Base-by-base conservation (phyloP, 35 echinoderm and acorn worm genomes). In the Apostichopus japonicus region DNA sequence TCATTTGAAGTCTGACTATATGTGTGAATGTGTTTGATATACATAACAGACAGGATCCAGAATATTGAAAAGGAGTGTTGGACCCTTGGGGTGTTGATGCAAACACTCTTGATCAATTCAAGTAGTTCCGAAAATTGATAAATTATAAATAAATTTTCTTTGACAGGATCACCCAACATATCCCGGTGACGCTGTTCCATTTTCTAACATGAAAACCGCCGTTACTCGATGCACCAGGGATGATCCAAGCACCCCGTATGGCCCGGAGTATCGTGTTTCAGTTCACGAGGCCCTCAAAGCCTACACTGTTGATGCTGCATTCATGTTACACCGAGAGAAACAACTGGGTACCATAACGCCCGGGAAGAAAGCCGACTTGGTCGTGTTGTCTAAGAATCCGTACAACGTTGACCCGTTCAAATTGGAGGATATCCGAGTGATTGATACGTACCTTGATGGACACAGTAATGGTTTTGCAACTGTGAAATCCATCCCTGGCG, bases 231-330 rank as follows among this genome's bases (percentile, higher is more conserved):
- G 87, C 52, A 79, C 87, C 6, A 78, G 79, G 16, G 93, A 94
- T 63, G 93, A 94, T 63, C 87, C 93, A 71, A 84, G 8, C 67
- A 90, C 87, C 6, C 93, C 93, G 6, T 94, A 94, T 53, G 88
- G 93, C 58, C 93, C 93, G 27, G 93, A 94, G 27, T 94, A 90
- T 61, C 55, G 93, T 24, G 93, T 94, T 21, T 33, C 89, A 10
- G 77, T 94, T 53, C 55, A 91, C 53, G 93, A 94, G 65, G 93
- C 88, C 25, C 78, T 94, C 23, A 94, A 94, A 83, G 77, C 93
- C 53, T 94, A 94, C 65, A 94, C 93, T 13, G 77, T 94, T 25
- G 91, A 94, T 44, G 93, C 93, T 54, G 93, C 93, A n/a, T 94
- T 86, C 86, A 86, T 90, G 77, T 79, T n/a, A n/a, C 87, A 94